Percentiles rank a stretch among this genome's conserved stretches.
Evolutionary conservation across 2,113 vertebrate genomes (phyloP).

Genomic region (Coptodon rendalli): DNA sequence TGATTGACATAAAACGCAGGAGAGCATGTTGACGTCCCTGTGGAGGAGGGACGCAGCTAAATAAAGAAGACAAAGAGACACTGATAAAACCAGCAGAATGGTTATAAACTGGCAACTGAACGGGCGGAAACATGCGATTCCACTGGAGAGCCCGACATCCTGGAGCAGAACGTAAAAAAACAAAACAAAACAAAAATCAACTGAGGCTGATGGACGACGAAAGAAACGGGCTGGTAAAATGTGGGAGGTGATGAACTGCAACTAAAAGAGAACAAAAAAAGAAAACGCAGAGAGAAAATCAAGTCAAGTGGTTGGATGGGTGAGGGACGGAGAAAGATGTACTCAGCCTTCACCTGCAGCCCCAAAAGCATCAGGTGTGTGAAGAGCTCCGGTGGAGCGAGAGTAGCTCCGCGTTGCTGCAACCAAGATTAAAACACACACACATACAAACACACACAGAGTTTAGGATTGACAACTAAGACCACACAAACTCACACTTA

Average conservation of each 20-base stretch:
- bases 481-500: neutral
- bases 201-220: constrained; percentile 15
- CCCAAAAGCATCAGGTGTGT: constrained; percentile 88
- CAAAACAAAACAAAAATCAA: neutral
- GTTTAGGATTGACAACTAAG: constrained; percentile 27
- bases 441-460: constrained; percentile 7
- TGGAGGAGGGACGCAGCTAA: constrained; percentile 6
- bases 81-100: constrained; percentile 23
- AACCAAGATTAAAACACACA: constrained; percentile 78
- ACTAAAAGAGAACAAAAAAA: neutral
- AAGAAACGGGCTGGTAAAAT: constrained; percentile 5
- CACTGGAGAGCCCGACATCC: constrained; percentile 32
- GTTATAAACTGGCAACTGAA: constrained; percentile 42
- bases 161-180: constrained; percentile 11
- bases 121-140: constrained; percentile 67
- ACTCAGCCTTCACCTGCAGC: constrained; percentile 98
- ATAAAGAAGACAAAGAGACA: constrained; percentile 11
- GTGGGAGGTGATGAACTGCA: neutral
- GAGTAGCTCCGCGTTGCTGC: constrained; percentile 97
- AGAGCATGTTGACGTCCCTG: neutral
- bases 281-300: neutral
- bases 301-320: constrained; percentile 31
- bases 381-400: constrained; percentile 97
- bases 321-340: constrained; percentile 57
- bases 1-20: constrained; percentile 19